Percentiles rank a stretch among this genome's conserved stretches.
Evolutionary conservation across 1,140 invertebrate genomes (phyloP).

Genomic region (Drosophila sp.): DNA sequence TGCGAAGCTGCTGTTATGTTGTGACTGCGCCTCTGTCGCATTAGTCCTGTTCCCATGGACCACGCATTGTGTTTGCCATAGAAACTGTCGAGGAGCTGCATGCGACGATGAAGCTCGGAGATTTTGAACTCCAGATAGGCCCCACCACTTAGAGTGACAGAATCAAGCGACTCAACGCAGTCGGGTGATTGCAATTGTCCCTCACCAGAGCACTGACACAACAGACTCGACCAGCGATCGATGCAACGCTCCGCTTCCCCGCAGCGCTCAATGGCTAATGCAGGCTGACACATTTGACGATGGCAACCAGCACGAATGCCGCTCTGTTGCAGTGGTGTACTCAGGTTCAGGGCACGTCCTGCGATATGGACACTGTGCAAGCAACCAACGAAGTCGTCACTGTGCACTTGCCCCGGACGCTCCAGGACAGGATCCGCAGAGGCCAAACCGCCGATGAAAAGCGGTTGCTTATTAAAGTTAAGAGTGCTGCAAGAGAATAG

Average conservation of each 20-base stretch:
- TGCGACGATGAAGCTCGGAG: slow-evolving; percentile 92
- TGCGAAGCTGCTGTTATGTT: slow-evolving; percentile 60
- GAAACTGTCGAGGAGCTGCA: slow-evolving; percentile 91
- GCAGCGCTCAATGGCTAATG: slow-evolving; percentile 85
- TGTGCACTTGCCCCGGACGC: slow-evolving; percentile 93
- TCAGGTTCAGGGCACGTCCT: slow-evolving; percentile 91
- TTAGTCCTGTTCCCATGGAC: slow-evolving; percentile 73
- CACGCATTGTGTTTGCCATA: slow-evolving; percentile 89
- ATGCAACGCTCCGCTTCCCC: slow-evolving; percentile 88
- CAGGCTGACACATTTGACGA: slow-evolving; percentile 85
- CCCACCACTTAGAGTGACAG: slow-evolving; percentile 90
- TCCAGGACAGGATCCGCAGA: slow-evolving; percentile 93
- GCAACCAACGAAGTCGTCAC: slow-evolving; percentile 96
- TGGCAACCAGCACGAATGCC: slow-evolving; percentile 90
- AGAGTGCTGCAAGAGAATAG: slow-evolving; percentile 87
- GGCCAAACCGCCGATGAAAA: slow-evolving; percentile 93
- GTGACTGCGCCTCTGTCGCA: slow-evolving; percentile 28
- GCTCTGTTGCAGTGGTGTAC: slow-evolving; percentile 88
- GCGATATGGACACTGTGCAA: slow-evolving; percentile 95
- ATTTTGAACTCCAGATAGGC: slow-evolving; percentile 91
- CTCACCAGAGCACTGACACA: slow-evolving; percentile 89
- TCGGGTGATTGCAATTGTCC: slow-evolving; percentile 89
- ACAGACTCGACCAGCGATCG: slow-evolving; percentile 91
- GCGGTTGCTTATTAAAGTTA: slow-evolving; percentile 95
- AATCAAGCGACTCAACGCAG: slow-evolving; percentile 90